Percentiles rank a stretch among this genome's conserved stretches.
These are phyloP conservation scores for Rhinella marina DNA, from an alignment of 2,797 vertebrate species.

Conservation along the genomic window DNA sequence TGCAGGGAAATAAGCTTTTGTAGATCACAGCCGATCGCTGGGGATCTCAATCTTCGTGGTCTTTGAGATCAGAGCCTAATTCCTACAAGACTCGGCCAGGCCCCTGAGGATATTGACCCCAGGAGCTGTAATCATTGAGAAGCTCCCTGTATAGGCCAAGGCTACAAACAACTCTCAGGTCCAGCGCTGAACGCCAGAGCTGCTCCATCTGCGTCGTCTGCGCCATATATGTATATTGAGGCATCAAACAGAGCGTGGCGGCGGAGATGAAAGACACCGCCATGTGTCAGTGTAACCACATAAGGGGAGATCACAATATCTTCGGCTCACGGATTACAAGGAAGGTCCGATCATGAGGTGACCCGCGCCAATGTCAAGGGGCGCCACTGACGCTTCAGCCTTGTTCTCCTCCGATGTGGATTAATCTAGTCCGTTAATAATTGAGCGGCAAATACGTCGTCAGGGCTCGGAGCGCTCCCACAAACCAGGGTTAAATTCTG, in stretches of 20 bases:
- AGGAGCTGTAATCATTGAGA: neutral
- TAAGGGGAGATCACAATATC: neutral
- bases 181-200: neutral
- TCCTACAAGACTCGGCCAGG: too few species aligned
- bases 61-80: too few species aligned
- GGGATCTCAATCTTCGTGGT: neutral
- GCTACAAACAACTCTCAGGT: neutral
- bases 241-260: slow-evolving; percentile 6
- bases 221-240: slow-evolving; percentile 13
- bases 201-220: neutral
- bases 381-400: too few species aligned
- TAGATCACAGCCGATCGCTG: too few species aligned
- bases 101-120: too few species aligned
- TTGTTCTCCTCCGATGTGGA: neutral
- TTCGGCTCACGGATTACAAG: neutral
- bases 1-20: neutral
- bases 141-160: neutral
- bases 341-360: neutral
- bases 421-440: slow-evolving; percentile 13
- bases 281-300: neutral
- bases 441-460: slow-evolving; percentile 1
- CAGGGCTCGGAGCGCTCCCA: neutral
- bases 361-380: neutral
- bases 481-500: slow-evolving; percentile 37
- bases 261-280: slow-evolving; percentile 7